Evolutionary conservation across 2,113 vertebrate genomes (phyloP).

Genomic region (Baryphthengus martii): DNA sequence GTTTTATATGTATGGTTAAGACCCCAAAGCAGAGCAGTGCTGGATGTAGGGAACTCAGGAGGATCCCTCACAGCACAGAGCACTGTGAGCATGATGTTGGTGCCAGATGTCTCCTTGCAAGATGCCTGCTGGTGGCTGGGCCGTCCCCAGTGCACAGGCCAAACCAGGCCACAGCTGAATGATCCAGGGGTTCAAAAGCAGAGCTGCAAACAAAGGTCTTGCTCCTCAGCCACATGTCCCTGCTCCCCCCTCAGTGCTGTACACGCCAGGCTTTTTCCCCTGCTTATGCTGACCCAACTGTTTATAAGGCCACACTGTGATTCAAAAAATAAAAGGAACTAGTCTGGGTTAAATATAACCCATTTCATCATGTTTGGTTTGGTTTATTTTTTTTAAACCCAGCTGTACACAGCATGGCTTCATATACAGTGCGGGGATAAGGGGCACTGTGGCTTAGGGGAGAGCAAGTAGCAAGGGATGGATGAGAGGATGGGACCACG

Average conservation of each 20-base stretch:
- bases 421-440: fast-evolving
- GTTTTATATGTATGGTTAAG: neutral
- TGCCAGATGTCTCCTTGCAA: neutral
- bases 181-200: neutral
- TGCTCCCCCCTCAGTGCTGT: neutral
- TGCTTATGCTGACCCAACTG: neutral
- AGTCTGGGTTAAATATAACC: neutral
- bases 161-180: neutral
- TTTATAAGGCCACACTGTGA: neutral
- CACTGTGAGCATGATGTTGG: neutral
- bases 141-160: fast-evolving
- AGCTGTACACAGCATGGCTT: neutral
- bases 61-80: neutral
- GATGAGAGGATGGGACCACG: neutral
- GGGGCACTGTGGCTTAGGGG: neutral
- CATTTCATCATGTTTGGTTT: neutral
- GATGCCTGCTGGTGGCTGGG: neutral
- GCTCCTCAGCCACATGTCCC: neutral
- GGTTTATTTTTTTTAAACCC: neutral
- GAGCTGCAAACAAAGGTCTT: neutral
- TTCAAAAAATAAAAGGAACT: neutral
- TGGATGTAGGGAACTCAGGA: neutral
- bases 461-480: neutral
- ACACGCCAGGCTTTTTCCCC: neutral
- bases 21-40: neutral